These are phyloP conservation scores for Halcyon smyrnensis DNA, from an alignment of 2,797 vertebrate genomes.

Conservation along the genomic window DNA sequence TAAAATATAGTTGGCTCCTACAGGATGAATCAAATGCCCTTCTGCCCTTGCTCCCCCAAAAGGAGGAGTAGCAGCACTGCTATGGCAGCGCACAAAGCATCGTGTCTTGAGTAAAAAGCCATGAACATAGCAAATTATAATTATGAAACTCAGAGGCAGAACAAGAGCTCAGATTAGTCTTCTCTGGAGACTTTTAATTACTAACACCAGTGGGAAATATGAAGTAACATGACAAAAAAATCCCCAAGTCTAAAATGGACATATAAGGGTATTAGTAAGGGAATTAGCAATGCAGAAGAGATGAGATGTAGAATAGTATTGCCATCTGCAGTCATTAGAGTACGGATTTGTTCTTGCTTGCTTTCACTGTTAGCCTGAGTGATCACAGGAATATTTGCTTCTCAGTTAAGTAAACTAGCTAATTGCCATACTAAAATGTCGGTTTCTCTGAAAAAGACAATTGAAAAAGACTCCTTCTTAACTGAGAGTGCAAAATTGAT, in stretches of 20 bases:
- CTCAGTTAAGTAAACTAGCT: constrained; percentile 70
- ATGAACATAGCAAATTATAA: background rate
- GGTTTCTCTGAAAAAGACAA: constrained; percentile 48
- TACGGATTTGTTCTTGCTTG: constrained; percentile 25
- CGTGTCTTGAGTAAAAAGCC: background rate
- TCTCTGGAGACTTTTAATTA: constrained; percentile 50
- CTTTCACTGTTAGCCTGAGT: constrained; percentile 46
- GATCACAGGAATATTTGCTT: constrained; percentile 67
- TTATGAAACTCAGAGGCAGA: constrained; percentile 48
- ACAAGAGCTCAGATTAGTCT: constrained; percentile 37
- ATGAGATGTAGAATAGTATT: constrained; percentile 46
- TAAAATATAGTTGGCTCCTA: background rate
- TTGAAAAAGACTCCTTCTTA: constrained; percentile 32
- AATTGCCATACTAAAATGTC: constrained; percentile 58
- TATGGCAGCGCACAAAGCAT: background rate
- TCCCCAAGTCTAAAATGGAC: background rate
- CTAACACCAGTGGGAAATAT: constrained; percentile 15
- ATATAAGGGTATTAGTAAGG: constrained; percentile 37
- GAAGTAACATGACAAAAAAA: background rate
- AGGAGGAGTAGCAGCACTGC: background rate
- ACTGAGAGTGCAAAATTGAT: background rate
- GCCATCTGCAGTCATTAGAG: constrained; percentile 64
- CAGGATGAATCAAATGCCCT: background rate
- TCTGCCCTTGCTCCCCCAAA: background rate
- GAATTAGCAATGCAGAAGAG: constrained; percentile 29